A percentile compares a stretch with the other conserved stretches of the same genome.
Conservation (phyloP, 2,113 vertebrate species). For the Melanocharis versteri region DNA sequence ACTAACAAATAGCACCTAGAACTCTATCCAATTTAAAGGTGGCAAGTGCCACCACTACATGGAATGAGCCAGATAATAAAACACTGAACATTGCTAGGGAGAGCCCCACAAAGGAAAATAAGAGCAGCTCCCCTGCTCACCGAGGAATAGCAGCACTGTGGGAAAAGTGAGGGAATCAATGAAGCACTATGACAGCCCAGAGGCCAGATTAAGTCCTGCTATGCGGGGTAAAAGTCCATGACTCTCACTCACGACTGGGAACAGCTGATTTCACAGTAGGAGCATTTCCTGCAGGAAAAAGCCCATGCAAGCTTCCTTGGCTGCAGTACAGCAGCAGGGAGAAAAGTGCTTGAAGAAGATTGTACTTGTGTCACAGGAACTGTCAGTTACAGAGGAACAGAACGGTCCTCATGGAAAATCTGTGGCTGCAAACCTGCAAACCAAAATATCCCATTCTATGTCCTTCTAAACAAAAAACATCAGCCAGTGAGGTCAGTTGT, state of each 20-base stretch:
- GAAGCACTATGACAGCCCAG: rapidly evolving
- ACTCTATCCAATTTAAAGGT: neutral
- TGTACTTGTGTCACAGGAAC: neutral
- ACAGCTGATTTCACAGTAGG: neutral
- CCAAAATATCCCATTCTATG: rapidly evolving
- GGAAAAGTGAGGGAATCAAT: rapidly evolving
- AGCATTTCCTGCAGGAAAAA: neutral
- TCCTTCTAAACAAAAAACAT: neutral
- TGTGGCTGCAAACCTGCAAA: neutral
- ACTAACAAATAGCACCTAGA: neutral
- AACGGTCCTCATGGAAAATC: neutral
- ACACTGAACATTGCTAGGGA: neutral
- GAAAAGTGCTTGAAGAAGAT: neutral
- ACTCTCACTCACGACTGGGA: neutral
- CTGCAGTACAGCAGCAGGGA: neutral
- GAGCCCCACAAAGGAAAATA: neutral
- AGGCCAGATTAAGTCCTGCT: neutral
- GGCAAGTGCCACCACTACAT: neutral
- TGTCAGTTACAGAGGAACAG: neutral
- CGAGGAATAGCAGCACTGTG: rapidly evolving
- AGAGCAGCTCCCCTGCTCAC: neutral
- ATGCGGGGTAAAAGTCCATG: rapidly evolving
- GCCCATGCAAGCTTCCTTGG: neutral
- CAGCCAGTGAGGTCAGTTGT: neutral
- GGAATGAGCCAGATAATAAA: neutral